These are phyloP conservation scores for Poeciliopsis infans DNA, from an alignment of 2,797 vertebrate genomes.

Conservation along the genomic window DNA sequence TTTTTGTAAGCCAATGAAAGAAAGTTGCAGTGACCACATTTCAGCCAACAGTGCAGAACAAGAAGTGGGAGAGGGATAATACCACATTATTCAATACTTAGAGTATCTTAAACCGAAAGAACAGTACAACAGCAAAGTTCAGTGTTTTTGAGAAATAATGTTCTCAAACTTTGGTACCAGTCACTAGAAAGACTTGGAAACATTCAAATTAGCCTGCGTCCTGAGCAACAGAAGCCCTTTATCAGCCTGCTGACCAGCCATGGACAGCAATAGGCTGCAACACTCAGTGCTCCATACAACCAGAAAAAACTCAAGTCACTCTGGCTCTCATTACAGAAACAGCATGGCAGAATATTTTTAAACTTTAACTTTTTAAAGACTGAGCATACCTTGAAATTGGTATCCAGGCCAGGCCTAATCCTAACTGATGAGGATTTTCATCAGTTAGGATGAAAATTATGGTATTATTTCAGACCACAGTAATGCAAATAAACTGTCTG, in stretches of 20 bases:
- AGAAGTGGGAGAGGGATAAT: not conserved
- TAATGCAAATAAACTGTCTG: constrained; percentile 41
- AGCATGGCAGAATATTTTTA: not conserved
- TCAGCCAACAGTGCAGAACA: not conserved
- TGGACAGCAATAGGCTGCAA: not conserved
- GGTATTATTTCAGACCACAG: constrained; percentile 29
- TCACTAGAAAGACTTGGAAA: not conserved
- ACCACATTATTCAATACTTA: not conserved
- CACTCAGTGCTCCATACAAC: not conserved
- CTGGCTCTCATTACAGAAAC: not conserved
- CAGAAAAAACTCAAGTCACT: not conserved
- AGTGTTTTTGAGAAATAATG: not conserved
- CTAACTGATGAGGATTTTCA: constrained; percentile 7
- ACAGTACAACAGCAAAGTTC: not conserved
- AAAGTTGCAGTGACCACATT: not conserved
- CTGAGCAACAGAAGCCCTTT: not conserved
- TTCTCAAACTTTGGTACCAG: not conserved
- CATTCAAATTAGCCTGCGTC: not conserved
- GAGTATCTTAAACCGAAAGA: not conserved
- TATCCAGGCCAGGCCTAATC: not conserved
- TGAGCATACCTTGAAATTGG: not conserved
- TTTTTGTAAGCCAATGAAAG: not conserved
- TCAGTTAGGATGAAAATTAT: not conserved
- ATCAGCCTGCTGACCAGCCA: not conserved
- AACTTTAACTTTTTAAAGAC: not conserved